phyloP scores from a whole-genome alignment of 2,113 vertebrate genomes.

The Callorhinus ursinus region DNA sequence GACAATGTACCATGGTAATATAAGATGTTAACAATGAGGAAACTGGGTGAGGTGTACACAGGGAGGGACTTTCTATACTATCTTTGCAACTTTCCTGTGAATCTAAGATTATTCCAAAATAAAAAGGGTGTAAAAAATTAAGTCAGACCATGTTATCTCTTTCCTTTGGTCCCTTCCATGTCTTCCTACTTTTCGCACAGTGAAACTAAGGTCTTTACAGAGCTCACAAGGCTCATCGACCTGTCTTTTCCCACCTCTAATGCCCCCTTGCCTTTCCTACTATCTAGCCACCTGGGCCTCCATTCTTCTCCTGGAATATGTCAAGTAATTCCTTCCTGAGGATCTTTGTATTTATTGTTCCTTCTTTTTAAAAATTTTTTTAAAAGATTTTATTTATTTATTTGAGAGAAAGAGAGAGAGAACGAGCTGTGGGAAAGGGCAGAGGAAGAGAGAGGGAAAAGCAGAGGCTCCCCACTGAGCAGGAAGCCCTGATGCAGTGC shows the following conservation, averaged over 20 bases:
- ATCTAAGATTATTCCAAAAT: background rate
- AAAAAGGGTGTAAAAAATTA: background rate
- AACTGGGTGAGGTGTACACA: background rate
- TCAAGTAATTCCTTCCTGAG: background rate
- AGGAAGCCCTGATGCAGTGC: no score
- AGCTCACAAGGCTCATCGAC: background rate
- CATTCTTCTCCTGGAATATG: background rate
- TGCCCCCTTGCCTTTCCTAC: background rate
- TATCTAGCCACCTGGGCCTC: no score
- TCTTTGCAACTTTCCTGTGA: background rate
- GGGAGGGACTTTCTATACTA: background rate
- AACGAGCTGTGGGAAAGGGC: no score
- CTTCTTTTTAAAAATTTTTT: background rate
- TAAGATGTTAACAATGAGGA: background rate
- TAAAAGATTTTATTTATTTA: no score
- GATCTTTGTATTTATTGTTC: background rate
- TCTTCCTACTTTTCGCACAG: background rate
- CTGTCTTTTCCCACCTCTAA: background rate
- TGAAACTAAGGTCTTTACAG: background rate
- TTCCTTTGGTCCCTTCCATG: background rate
- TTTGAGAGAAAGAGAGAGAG: no score
- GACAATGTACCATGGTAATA: background rate
- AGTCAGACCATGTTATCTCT: background rate
- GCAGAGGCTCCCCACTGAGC: no score
- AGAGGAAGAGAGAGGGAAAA: no score